Percentiles rank a stretch among this genome's conserved stretches.
Conservation (phyloP, 2,888 invertebrate genomes). For the Holacanthella duospinosa region DNA sequence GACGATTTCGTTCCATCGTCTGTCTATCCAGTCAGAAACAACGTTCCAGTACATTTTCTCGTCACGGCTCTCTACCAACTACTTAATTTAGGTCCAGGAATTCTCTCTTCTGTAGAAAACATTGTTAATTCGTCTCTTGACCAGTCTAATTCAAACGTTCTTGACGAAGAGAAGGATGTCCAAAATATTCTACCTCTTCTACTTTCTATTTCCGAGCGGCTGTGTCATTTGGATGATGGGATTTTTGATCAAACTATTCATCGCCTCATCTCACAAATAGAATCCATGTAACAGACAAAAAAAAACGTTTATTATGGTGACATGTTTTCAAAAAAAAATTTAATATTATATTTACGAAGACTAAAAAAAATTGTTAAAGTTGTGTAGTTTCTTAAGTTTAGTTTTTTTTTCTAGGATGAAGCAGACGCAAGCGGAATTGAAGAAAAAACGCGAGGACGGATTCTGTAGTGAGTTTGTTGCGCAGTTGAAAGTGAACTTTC, state of each 20-base stretch:
- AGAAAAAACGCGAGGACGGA: constrained; percentile 8
- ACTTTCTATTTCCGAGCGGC: constrained; percentile 36
- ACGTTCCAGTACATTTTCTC: constrained; percentile 60
- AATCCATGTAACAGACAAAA: constrained; percentile 32
- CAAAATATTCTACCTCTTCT: constrained; percentile 28
- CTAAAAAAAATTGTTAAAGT: no score
- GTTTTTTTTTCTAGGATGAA: constrained; percentile 27
- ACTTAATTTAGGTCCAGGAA: constrained; percentile 40
- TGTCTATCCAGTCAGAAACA: constrained; percentile 58
- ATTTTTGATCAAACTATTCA: constrained; percentile 37
- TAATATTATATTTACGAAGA: no score
- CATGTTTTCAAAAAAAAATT: background rate
- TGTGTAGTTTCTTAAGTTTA: no score
- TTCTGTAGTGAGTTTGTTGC: constrained; percentile 18
- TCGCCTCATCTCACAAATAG: constrained; percentile 36
- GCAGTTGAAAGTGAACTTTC: constrained; percentile 30
- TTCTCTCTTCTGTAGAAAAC: constrained; percentile 7
- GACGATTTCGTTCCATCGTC: constrained; percentile 60
- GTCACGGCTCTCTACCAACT: constrained; percentile 59
- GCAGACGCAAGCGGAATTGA: constrained; percentile 25
- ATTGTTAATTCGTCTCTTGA: constrained; percentile 5
- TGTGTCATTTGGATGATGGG: constrained; percentile 37
- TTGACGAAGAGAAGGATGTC: background rate
- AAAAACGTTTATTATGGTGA: background rate
- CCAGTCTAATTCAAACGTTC: background rate